Base-by-base conservation (phyloP, 2,797 vertebrate genomes). In the Labroides dimidiatus region DNA sequence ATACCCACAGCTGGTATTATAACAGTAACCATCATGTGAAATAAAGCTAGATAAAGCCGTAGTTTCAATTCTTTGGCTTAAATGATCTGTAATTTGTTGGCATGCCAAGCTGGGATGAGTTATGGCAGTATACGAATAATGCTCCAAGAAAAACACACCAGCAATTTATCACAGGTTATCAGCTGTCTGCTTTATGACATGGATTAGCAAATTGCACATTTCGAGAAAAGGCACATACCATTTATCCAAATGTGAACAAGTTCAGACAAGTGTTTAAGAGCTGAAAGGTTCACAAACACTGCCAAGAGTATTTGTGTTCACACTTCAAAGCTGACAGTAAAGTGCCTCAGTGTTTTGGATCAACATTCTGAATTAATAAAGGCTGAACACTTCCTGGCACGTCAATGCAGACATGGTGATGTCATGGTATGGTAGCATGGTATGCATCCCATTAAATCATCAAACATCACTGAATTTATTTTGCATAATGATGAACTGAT, bases 191-290 rank as follows among this genome's bases (percentile, higher is more conserved):
- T 52, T 62, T 27, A 48, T 65, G 11, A 55, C 56, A 47, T 49
- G 11, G 44, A 57, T 41, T 58, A 56, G 54, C n/a, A 60, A 62
- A 74, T 77, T 0, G 3, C 36, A 27, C 21, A 15, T 33, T 19
- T 41, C 6, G 23, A 48, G 13, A 44, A 24, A 62, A 17, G 6
- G 3, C 20, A 37, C 23, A 59, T 20, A n/a, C 12, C 57, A 64
- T 74, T 71, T 66, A 60, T 76, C 41, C 54, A 39, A 61, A 58
- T 48, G 68, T 33, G 72, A 65, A 72, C 72, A 57, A 30, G 69
- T 69, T 66, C 42, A 44, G 45, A 68, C 72, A 60, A n/a, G 67
- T 63, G 42, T 75, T 76, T 42, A 68, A n/a, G 33, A 72, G 33
- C 44, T 14, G 45, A 73, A 59, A 43, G 10, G 1, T 52, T 49